Percentiles rank a stretch among this genome's conserved stretches.
phyloP scores from a whole-genome alignment of 2,888 invertebrate species.

The Syritta pipiens region DNA sequence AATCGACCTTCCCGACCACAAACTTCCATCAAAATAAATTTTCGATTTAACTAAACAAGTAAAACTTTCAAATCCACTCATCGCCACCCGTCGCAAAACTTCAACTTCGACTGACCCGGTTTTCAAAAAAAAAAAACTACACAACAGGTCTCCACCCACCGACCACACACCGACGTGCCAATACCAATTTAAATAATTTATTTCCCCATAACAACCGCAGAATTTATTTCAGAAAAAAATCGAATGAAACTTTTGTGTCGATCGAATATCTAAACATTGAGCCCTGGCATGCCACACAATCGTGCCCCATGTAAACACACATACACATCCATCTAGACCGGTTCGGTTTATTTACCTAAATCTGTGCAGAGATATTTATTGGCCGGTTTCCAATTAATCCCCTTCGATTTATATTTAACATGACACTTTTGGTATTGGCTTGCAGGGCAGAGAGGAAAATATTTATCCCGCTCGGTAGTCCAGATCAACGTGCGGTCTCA shows the following conservation, averaged over 20 bases:
- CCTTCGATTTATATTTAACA: conserved; percentile 46
- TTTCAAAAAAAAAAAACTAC: conserved; percentile 2
- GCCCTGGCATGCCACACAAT: not conserved
- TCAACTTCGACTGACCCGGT: not conserved
- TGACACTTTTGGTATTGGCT: conserved; percentile 43
- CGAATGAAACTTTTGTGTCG: conserved; percentile 17
- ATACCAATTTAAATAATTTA: conserved; percentile 14
- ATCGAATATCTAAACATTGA: conserved; percentile 17
- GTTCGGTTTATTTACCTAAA: conserved; percentile 38
- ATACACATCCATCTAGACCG: no score
- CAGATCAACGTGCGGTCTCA: no score
- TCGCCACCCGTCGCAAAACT: not conserved
- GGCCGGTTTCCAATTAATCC: conserved; percentile 50
- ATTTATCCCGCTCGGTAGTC: conserved; percentile 28
- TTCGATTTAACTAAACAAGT: no score
- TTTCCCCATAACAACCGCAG: conserved; percentile 7
- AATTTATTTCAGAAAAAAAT: conserved; percentile 27
- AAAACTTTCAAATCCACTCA: no score
- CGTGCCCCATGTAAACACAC: not conserved
- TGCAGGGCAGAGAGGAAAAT: conserved; percentile 27
- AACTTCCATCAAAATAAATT: no score
- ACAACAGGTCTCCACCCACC: not conserved
- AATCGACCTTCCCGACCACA: no score
- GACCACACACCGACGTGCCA: conserved; percentile 2
- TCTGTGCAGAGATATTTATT: conserved; percentile 8